Evolutionary conservation across 2,888 invertebrate species (phyloP).

Genomic region (Trachelus stipa): DNA sequence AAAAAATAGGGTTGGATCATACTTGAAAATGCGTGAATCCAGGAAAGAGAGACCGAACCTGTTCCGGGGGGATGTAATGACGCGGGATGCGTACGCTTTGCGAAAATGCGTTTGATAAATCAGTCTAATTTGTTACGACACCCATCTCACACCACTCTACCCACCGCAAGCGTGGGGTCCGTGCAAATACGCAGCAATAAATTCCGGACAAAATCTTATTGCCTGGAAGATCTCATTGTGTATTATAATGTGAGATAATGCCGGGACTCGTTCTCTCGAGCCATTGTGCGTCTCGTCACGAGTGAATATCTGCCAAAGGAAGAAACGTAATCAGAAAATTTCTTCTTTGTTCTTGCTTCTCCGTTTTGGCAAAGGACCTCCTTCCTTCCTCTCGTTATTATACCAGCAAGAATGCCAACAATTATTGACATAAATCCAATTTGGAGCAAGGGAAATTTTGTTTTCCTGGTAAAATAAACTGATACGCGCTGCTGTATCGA

Average conservation of each 20-base stretch:
- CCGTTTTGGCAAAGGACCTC: not conserved
- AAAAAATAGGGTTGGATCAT: not conserved
- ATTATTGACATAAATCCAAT: no score
- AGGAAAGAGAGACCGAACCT: not conserved
- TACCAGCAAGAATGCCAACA: no score
- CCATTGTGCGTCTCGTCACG: conserved; percentile 25
- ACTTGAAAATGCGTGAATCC: not conserved
- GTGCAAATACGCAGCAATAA: conserved; percentile 34
- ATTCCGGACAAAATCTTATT: conserved; percentile 42
- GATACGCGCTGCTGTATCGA: not conserved
- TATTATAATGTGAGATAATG: conserved; percentile 47
- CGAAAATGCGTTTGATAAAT: conserved; percentile 39
- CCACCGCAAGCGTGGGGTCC: conserved; percentile 11
- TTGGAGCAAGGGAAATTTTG: not conserved
- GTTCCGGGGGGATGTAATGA: not conserved
- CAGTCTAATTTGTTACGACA: conserved; percentile 34
- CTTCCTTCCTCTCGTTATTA: no score
- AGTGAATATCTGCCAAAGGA: not conserved
- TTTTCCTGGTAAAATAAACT: not conserved
- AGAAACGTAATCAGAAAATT: conserved; percentile 10
- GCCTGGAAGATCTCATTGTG: conserved; percentile 40
- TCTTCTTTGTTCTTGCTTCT: conserved; percentile 1
- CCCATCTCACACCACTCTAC: not conserved
- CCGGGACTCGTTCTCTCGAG: conserved; percentile 36
- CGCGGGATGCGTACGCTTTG: not conserved